Conservation (phyloP, 1,140 invertebrate species). For the Cyclina sinensis region DNA sequence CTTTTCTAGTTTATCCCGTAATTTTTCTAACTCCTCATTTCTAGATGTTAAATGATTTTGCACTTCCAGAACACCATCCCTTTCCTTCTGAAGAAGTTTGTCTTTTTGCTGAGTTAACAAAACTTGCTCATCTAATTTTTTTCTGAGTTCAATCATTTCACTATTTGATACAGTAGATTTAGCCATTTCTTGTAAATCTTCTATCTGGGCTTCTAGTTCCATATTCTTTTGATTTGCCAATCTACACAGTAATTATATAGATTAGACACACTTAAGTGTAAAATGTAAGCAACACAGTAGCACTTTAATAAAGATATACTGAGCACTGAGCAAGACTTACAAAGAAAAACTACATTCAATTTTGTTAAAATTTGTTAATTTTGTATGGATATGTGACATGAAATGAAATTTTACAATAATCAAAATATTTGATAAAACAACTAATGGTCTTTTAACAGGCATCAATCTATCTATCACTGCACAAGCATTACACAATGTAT, state of each 20-base stretch:
- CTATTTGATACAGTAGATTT: conserved; percentile 77
- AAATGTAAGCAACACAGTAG: no score
- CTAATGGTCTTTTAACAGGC: no score
- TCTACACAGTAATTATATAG: conserved; percentile 85
- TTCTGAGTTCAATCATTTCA: conserved; percentile 79
- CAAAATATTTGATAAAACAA: no score
- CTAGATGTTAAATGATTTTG: conserved; percentile 80
- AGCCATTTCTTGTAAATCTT: conserved; percentile 88
- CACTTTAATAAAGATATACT: no score
- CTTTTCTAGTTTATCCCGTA: conserved; percentile 90
- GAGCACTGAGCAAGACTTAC: no score
- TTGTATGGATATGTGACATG: no score
- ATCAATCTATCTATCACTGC: no score
- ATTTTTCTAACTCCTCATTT: conserved; percentile 80
- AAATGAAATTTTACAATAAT: no score
- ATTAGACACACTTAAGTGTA: no score
- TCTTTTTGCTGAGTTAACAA: conserved; percentile 71
- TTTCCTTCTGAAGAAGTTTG: conserved; percentile 61
- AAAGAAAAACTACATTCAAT: no score
- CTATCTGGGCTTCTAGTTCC: conserved; percentile 92
- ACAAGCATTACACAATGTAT: no score
- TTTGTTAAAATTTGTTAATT: no score
- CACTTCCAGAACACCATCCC: conserved; percentile 84
- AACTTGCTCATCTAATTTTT: conserved; percentile 78
- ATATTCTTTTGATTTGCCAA: conserved; percentile 93